Base-by-base conservation (phyloP, 30 jellyfish, hydroid and myxozoan species). In the Cassiopea andromeda region DNA sequence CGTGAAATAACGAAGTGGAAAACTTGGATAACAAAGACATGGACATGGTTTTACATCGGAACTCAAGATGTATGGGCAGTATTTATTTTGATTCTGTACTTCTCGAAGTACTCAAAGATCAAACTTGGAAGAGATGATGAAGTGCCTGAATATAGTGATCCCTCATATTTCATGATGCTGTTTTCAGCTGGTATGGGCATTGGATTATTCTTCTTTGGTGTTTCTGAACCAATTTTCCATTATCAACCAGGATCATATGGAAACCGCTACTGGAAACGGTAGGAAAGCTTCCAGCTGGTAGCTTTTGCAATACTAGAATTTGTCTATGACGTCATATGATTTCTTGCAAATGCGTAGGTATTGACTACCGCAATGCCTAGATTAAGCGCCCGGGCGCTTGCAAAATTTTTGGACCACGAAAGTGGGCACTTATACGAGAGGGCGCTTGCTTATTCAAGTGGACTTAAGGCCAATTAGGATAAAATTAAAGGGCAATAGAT, bases 11-110 rank as follows among this genome's bases (percentile, higher is more conserved):
- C 44, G 0, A 80, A 78, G 60, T 91, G 93, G 88, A 90, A 89
- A 73, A 69, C 48, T 45, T 94, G 98, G 98, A 94, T 94, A 14
- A 87, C 97, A 1, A 85, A 75, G 17, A 89, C 94, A 45, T 94
- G 98, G 98, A 94, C 98, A 17, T 94, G 98, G 98, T 87, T 94
- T 57, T 94, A 94, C 92, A 89, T 94, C 74, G 98, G 97, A 12
- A 94, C 98, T 48, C 97, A 94, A 76, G 97, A 94, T 60, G 97
- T 94, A 17, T 94, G 98, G 98, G 97, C 97, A 1, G 92, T 90
- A 6, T 94, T 94, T 77, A 90, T 94, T 13, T 85, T 94, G 44
- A 84, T 89, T 44, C 88, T 94, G 60, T 90, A 85, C 85, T 94
- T 94, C 71, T 94, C 98, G 18, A 94, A 94, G 78, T 94, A 94